Conservation (phyloP, 2,888 invertebrate species). For the Pandemis corylana region DNA sequence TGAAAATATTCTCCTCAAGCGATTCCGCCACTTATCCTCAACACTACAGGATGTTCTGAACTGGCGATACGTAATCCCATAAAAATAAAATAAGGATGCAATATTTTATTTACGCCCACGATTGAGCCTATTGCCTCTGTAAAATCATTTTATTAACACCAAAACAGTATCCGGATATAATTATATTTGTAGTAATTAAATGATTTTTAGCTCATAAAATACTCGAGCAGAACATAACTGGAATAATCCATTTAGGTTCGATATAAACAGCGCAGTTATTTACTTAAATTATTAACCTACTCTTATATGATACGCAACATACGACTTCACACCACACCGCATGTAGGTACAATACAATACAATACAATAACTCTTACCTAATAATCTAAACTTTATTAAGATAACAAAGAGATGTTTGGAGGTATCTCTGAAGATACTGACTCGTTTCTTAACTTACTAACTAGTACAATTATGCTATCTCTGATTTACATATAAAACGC, state of each 20-base stretch:
- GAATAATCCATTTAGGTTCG: not conserved
- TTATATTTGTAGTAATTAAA: not conserved
- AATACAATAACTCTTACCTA: not conserved
- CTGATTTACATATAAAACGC: too few species aligned
- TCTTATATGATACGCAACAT: not conserved
- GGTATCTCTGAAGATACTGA: too few species aligned
- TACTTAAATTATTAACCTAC: not conserved
- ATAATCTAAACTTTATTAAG: not conserved
- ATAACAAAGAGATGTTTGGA: not conserved
- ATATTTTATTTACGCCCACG: conserved; percentile 8
- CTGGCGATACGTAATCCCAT: conserved; percentile 15
- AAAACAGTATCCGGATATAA: not conserved
- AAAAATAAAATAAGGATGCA: conserved; percentile 20
- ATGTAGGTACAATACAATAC: not conserved
- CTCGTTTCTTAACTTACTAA: too few species aligned
- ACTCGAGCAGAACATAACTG: not conserved
- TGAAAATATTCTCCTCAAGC: not conserved
- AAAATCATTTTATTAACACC: conserved; percentile 21
- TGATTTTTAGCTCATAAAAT: not conserved
- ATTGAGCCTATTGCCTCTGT: conserved; percentile 13
- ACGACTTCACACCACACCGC: not conserved
- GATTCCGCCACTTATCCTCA: not conserved
- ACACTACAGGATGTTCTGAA: conserved; percentile 1
- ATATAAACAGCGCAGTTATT: not conserved
- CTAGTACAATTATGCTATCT: too few species aligned